Evolutionary conservation across 2,797 vertebrate genomes (phyloP), one percentile per base, ranked within the genome.

Genomic region (Phrynocephalus forsythii): DNA sequence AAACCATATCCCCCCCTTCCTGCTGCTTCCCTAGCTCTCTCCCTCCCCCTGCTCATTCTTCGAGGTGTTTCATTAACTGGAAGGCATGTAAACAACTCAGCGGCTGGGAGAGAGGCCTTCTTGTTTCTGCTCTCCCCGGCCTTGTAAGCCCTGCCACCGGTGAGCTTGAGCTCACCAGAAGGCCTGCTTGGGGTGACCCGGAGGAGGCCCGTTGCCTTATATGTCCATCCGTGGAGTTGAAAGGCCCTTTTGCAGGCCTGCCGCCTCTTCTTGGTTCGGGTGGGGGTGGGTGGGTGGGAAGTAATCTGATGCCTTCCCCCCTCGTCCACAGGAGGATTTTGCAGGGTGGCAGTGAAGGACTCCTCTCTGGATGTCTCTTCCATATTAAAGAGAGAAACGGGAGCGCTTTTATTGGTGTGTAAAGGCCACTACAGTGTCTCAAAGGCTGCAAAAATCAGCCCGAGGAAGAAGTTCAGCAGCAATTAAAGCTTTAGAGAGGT

Each of bases 21-120:
- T 13, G 10, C 88, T 10, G 26, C 38, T 2, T 2, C 3, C 86
- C 33, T 75, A 11, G 2, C 71, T 18, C 33, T 38, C 89, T 76
- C 72, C 16, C 20, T 7, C 7, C 22, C 7, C 38, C 18, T 15
- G 2, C 0, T 50, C 9, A 44, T n/a, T 1, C 44, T 79, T 86
- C 88, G 92, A 95, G 93, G 93, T 95, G 93, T 95, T 94, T 90
- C 89, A 83, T 91, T 86, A 91, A 84, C 83, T 38, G 30, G 2
- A 76, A 69, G 87, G 20, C 60, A 18, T 56, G 52, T 93, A 90
- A 93, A 90, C 91, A 93, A 24, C 66, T 48, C 68, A 33, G 76
- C 24, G 13, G 3, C 8, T n/a, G 10, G 60, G 8, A 13, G 73
- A 20, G 50, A 26, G 38, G 38, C 69, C 3, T n/a, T 7, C 20